Evolutionary conservation across 1,140 invertebrate species (phyloP), one percentile per base, ranked within the genome.

Genomic region (Drosophila ananassae): DNA sequence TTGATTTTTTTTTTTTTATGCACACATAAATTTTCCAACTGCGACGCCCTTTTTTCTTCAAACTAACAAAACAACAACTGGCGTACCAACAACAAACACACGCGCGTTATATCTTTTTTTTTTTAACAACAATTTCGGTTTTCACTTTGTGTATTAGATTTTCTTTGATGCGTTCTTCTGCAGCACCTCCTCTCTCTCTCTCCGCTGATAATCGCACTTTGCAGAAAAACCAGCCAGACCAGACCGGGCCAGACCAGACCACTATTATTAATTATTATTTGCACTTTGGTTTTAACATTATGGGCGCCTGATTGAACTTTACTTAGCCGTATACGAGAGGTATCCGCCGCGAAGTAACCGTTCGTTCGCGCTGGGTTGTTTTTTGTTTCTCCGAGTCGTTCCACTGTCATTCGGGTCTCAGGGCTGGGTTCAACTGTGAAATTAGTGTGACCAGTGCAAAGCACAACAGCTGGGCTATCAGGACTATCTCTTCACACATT

Each of bases 21-120:
- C 69, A 73, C 72, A 58, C 81, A 77, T 63, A 56, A 69, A 80
- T 80, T 85, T 73, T 62, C 62, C 58, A 75, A 78, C 66, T 85
- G 74, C 67, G 78, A 85, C 81, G 82, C 81, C 78, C 81, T 89
- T 89, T 84, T 76, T 80, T 68, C 73, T 73, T 84, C 60, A 73
- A 30, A 57, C 60, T 46, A 61, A 61, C 58, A 56, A 53, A 63
- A 73, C 52, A 77, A 74, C 55, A 77, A 81, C 62, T 50, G 58
- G 48, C 9, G 32, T 25, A 63, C 44, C 54, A 37, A 28, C 17
- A 50, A 55, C 28, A 51, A 55, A 34, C 9, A 56, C 61, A 69
- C 59, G 22, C 59, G 52, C 6, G 25, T 28, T 28, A 28, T 28
- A 5, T 28, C 25, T 28, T 28, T 28, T 28, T 28, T 54, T 13